Conservation (phyloP, 1,140 invertebrate genomes). For the Nixonia krombeini region DNA sequence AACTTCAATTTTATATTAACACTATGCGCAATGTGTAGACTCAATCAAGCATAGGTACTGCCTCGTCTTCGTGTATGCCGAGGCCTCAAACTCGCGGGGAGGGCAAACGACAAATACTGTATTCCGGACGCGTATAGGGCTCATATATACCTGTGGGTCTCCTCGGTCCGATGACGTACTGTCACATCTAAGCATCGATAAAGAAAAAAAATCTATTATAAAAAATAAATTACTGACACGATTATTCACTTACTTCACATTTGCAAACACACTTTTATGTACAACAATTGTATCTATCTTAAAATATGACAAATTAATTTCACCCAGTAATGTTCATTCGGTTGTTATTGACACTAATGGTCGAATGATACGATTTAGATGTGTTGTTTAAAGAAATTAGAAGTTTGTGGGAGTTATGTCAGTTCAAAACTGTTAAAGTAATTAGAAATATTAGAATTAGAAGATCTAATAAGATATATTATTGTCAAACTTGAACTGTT, state of each 20-base stretch:
- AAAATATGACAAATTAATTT: too few species aligned
- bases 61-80: conserved; percentile 35
- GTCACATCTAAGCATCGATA: conserved; percentile 39
- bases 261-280: too few species aligned
- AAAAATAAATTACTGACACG: conserved; percentile 4
- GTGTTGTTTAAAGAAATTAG: too few species aligned
- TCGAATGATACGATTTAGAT: too few species aligned
- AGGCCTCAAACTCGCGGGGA: conserved; percentile 56
- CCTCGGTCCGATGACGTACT: conserved; percentile 55
- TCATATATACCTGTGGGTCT: conserved; percentile 67
- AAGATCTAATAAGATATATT: too few species aligned
- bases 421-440: too few species aligned
- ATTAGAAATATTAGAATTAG: too few species aligned
- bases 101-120: conserved; percentile 69
- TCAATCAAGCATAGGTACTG: conserved; percentile 14
- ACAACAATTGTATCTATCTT: too few species aligned
- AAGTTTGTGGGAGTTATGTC: too few species aligned
- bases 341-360: too few species aligned
- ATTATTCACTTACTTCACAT: not conserved
- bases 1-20: conserved; percentile 19
- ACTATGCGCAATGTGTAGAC: conserved; percentile 29
- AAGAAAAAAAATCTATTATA: conserved; percentile 9
- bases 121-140: conserved; percentile 68
- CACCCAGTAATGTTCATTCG: too few species aligned
- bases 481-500: too few species aligned